Conservation (phyloP, 2,888 invertebrate genomes). For the Cactoblastis cactorum region DNA sequence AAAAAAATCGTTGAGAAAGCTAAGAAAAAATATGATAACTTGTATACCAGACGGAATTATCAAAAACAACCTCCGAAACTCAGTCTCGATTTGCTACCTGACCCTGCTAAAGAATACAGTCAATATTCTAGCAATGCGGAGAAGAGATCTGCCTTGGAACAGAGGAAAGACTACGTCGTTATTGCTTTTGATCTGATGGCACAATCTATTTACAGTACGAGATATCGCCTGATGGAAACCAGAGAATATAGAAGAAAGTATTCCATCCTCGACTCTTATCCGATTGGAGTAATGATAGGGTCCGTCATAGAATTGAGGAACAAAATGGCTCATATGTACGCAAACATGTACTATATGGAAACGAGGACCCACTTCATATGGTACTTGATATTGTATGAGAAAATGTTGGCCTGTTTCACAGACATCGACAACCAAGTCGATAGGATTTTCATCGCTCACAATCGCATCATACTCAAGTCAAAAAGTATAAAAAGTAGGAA, state of each 20-base stretch:
- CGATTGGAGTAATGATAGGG: slow-evolving; percentile 1
- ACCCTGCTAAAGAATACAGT: background rate
- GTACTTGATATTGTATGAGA: slow-evolving; percentile 3
- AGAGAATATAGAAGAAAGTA: background rate
- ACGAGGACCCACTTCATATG: background rate
- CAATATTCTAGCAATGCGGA: background rate
- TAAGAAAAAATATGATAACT: background rate
- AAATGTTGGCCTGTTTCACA: background rate
- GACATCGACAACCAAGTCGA: background rate
- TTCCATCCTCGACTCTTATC: background rate
- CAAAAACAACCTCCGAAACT: no score
- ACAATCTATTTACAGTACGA: slow-evolving; percentile 3
- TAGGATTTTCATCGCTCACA: background rate
- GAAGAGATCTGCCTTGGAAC: background rate
- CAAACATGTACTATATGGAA: background rate
- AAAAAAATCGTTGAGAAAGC: background rate
- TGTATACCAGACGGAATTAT: background rate
- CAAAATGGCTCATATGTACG: background rate
- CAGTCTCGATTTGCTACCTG: background rate
- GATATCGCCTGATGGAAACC: slow-evolving; percentile 1
- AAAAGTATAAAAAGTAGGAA: no score
- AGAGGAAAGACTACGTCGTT: background rate
- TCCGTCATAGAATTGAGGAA: background rate
- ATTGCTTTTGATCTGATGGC: slow-evolving; percentile 1
- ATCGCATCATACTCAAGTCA: no score